Percentiles rank a stretch among this genome's conserved stretches.
Evolutionary conservation across 2,797 vertebrate genomes (phyloP).

Genomic region (Lophius americanus): DNA sequence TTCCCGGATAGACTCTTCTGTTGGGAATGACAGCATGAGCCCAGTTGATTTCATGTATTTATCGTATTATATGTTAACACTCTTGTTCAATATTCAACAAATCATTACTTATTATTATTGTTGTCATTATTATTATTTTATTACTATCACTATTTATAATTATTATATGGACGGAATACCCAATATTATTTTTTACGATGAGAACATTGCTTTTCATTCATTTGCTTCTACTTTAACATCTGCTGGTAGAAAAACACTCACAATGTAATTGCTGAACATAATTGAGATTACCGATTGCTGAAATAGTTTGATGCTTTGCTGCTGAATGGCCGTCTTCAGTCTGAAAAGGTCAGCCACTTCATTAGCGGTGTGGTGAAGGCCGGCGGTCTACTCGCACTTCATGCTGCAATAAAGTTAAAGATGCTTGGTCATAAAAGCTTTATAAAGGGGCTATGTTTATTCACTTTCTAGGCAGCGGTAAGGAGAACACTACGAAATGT

Average conservation of each 20-base stretch:
- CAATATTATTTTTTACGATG: too few relatives aligned
- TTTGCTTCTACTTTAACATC: neutral
- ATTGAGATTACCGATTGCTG: constrained; percentile 39
- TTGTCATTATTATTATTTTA: neutral
- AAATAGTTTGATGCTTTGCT: constrained; percentile 43
- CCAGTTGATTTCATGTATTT: too few relatives aligned
- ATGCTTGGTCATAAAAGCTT: constrained; percentile 7
- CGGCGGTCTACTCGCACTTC: constrained; percentile 8
- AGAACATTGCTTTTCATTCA: neutral
- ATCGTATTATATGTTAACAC: too few relatives aligned
- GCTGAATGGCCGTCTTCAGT: constrained; percentile 48
- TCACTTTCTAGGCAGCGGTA: constrained; percentile 1
- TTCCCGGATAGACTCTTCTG: too few relatives aligned
- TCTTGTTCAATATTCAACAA: neutral
- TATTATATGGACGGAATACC: too few relatives aligned
- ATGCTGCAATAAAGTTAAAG: constrained; percentile 16
- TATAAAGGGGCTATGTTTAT: constrained; percentile 7
- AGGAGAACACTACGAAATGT: neutral
- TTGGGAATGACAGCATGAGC: too few relatives aligned
- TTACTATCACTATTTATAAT: too few relatives aligned
- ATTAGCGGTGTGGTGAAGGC: constrained; percentile 45
- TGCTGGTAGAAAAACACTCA: constrained; percentile 1
- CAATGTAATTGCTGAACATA: constrained; percentile 33
- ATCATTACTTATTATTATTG: neutral
- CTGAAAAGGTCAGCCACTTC: constrained; percentile 60